Conservation (phyloP, 2,888 invertebrate species). For the Petrolisthes cinctipes region DNA sequence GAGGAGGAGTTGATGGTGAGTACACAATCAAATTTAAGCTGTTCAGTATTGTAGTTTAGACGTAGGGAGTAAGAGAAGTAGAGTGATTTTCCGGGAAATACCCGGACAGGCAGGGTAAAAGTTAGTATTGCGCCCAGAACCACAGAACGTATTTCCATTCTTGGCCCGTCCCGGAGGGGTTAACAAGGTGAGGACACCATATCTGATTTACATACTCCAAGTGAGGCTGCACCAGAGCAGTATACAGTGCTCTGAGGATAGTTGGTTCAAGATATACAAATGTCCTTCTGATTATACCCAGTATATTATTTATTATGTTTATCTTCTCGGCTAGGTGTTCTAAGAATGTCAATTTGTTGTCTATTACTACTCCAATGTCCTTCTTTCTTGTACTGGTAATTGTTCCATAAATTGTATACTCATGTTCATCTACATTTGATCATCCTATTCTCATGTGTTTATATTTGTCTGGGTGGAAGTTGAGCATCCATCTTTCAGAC, state of each 20-base stretch:
- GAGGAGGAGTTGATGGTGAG: too few relatives aligned
- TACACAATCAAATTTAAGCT: too few relatives aligned
- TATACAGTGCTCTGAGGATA: too few relatives aligned
- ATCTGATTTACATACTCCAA: constrained; percentile 22
- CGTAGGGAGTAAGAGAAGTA: not conserved
- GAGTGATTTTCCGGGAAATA: not conserved
- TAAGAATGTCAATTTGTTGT: not conserved
- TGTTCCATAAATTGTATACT: not conserved
- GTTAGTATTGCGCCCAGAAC: too few relatives aligned
- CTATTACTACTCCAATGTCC: constrained; percentile 3
- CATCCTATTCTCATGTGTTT: constrained; percentile 1
- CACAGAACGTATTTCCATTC: too few relatives aligned
- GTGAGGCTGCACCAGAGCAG: not conserved
- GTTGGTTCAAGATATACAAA: too few relatives aligned
- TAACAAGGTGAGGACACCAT: constrained; percentile 1
- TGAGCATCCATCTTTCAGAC: constrained; percentile 28
- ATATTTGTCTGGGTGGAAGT: not conserved
- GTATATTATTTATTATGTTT: too few relatives aligned
- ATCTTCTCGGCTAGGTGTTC: too few relatives aligned
- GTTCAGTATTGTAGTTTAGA: constrained; percentile 18
- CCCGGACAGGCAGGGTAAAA: not conserved
- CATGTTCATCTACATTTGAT: not conserved
- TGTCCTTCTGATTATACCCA: too few relatives aligned
- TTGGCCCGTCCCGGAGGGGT: too few relatives aligned
- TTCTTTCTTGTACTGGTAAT: constrained; percentile 11